Conservation (phyloP, 2,113 vertebrate species). For the Bufo bufo region DNA sequence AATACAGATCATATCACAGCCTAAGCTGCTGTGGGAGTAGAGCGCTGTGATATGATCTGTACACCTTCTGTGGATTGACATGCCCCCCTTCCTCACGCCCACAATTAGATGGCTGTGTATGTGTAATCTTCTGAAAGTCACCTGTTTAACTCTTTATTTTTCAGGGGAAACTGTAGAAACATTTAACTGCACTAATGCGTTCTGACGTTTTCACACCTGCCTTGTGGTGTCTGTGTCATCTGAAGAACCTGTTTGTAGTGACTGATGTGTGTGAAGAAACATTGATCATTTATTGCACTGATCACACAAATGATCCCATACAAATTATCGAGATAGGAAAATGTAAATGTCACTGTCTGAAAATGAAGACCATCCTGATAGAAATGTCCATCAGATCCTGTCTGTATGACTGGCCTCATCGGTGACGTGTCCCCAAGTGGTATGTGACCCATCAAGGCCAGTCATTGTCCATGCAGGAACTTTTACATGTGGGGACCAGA, state of each 20-base stretch:
- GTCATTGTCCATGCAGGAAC: too few relatives aligned
- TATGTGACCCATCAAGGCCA: too few relatives aligned
- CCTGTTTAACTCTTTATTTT: neutral
- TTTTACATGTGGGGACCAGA: too few relatives aligned
- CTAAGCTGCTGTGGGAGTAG: neutral
- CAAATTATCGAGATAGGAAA: too few relatives aligned
- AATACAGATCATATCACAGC: too few relatives aligned
- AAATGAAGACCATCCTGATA: too few relatives aligned
- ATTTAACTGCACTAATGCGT: neutral
- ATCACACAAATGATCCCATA: too few relatives aligned
- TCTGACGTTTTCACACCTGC: neutral
- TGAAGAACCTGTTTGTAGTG: neutral
- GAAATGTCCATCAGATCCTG: too few relatives aligned
- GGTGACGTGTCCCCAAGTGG: too few relatives aligned
- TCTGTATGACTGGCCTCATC: neutral
- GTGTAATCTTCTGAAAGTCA: constrained; percentile 9
- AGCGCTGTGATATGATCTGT: neutral
- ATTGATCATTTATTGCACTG: too few relatives aligned
- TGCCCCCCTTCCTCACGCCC: neutral
- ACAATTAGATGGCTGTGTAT: neutral
- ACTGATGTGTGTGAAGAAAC: neutral
- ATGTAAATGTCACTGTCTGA: too few relatives aligned
- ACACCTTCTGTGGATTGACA: neutral
- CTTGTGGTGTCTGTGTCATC: neutral
- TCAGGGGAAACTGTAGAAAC: neutral